Percentiles rank a stretch among this genome's conserved stretches.
Conservation (phyloP, 2,113 vertebrate genomes). For the Gasterosteus nipponicus region DNA sequence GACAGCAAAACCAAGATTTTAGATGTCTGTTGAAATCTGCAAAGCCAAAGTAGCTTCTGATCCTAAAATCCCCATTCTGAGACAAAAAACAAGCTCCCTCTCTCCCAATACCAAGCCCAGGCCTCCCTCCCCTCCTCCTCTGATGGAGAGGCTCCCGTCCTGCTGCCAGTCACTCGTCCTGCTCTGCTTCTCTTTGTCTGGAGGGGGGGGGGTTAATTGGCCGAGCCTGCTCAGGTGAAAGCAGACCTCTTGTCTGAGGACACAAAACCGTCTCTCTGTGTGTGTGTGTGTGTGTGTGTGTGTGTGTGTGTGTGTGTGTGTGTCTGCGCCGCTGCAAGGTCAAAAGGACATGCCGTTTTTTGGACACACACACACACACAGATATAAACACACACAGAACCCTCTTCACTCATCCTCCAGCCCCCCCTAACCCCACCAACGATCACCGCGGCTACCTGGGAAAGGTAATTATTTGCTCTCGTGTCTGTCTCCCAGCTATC, state of each 20-base stretch:
- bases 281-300: slow-evolving; percentile 61
- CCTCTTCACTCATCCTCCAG: slow-evolving; percentile 71
- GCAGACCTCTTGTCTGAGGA: slow-evolving; percentile 79
- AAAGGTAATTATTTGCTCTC: slow-evolving; percentile 79
- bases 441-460: slow-evolving; percentile 74
- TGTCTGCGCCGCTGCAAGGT: slow-evolving; percentile 68
- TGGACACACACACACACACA: slow-evolving; percentile 51
- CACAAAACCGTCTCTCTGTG: slow-evolving; percentile 75
- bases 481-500: slow-evolving; percentile 67
- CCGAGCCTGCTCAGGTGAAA: slow-evolving; percentile 73
- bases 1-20: neutral
- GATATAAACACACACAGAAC: slow-evolving; percentile 31
- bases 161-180: slow-evolving; percentile 67
- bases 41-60: neutral
- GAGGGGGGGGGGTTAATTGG: slow-evolving; percentile 60
- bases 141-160: slow-evolving; percentile 36
- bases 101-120: neutral
- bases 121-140: slow-evolving; percentile 49
- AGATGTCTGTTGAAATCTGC: neutral
- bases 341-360: slow-evolving; percentile 73
- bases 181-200: slow-evolving; percentile 64
- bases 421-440: slow-evolving; percentile 60
- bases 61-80: slow-evolving; percentile 4
- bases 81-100: neutral
- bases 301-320: slow-evolving; percentile 68